These are phyloP conservation scores for Zaprionus africanus DNA, from an alignment of 1,140 invertebrate genomes.

Conservation along the genomic window DNA sequence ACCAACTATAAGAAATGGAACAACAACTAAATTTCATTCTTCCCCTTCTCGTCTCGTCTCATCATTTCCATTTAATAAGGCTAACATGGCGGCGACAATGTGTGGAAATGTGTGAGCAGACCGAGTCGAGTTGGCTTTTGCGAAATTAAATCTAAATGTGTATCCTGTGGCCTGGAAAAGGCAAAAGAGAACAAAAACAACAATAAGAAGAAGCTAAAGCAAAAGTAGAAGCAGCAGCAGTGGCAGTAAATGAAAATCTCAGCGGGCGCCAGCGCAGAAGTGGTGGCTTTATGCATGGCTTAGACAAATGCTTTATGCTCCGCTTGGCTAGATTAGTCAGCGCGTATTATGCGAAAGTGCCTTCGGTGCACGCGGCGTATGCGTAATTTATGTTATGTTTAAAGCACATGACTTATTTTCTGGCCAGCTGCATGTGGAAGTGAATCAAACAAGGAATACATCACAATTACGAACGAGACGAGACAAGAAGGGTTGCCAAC, in stretches of 20 bases:
- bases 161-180: constrained; percentile 34
- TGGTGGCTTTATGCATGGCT: constrained; percentile 52
- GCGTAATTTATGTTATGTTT: constrained; percentile 62
- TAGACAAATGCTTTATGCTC: constrained; percentile 68
- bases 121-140: constrained; percentile 6
- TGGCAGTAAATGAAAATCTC: constrained; percentile 58
- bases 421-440: constrained; percentile 7
- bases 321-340: constrained; percentile 62
- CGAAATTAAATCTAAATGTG: constrained; percentile 28
- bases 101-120: constrained; percentile 18
- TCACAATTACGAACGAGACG: constrained; percentile 18
- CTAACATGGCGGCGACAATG: constrained; percentile 12
- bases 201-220: neutral
- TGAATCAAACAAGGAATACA: constrained; percentile 17
- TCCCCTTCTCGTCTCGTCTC: neutral
- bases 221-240: no score
- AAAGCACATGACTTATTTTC: constrained; percentile 29
- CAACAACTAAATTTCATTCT: neutral
- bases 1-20: constrained; percentile 14
- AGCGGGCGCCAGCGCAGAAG: constrained; percentile 34
- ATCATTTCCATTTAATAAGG: neutral
- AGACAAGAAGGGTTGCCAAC: neutral
- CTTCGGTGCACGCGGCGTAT: constrained; percentile 63
- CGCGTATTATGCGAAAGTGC: constrained; percentile 40
- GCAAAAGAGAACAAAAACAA: constrained; percentile 3